Base-by-base conservation (phyloP, 2,888 invertebrate genomes). In the Lasioglossum malachurum region DNA sequence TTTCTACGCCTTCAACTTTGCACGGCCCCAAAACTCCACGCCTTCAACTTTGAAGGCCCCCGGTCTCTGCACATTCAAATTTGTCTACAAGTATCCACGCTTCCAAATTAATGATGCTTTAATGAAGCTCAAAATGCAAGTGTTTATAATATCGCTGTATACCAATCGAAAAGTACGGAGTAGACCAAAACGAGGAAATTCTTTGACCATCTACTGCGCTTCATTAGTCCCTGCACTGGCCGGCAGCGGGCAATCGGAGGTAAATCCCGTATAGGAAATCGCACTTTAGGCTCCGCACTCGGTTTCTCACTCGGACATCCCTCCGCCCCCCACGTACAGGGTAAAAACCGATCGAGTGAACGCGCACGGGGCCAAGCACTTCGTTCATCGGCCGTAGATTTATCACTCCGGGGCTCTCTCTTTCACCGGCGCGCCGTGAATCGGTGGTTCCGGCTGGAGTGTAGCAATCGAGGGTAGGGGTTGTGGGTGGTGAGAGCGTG, bases 271-370 rank as follows among this genome's bases (percentile, higher is more conserved):
- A 53, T 53, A 53, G 53, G 53, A 53, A 53, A 53, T 53, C 53
- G 53, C 53, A 53, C 53, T 53, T 53, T 53, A n/a, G 53, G 3
- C 10, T 31, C 31, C 64, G 49, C 19, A 19, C 41, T 57, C 64
- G 31, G 71, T 79, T 67, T 75, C 77, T 49, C 82, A 44, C 53
- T 35, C 44, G 35, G n/a, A 73, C 72, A 60, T 69, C 76, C 64
- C 82, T 23, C 2, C 5, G 16, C 27, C 67, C 64, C 46, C 64
- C 38, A 46, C 27, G 67, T 81, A 69, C 80, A 78, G 84, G 86
- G 86, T 89, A 89, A 90, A 89, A 90, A 90, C 86, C 90, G 89
- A 89, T 90, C 86, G 86, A 75, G 84, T 76, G 82, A 88, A 80
- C 79, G 82, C 90, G 75, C 80, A 80, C 72, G 82, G 73, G 49